These are phyloP conservation scores for Hippocampus zosterae DNA, from an alignment of 2,113 vertebrate species.

Conservation along the genomic window DNA sequence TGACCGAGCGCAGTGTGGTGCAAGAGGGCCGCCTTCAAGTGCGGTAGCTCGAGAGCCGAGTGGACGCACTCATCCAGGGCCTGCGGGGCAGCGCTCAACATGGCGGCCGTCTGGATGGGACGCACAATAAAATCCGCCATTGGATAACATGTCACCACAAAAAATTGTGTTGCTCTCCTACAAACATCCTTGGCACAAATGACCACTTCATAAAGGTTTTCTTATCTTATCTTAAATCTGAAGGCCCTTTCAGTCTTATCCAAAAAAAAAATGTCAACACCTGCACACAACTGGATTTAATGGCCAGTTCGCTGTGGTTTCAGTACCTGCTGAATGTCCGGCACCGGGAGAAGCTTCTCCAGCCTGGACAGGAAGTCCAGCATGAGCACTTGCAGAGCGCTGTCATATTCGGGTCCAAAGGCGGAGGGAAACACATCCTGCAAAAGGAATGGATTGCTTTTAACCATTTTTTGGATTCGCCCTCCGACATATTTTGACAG, in stretches of 20 bases:
- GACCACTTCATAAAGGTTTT: no score
- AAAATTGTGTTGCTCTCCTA: no score
- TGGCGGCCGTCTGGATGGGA: constrained; percentile 51
- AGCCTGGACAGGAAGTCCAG: constrained; percentile 75
- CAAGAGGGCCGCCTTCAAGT: constrained; percentile 59
- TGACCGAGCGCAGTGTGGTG: constrained; percentile 57
- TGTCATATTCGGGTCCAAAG: constrained; percentile 73
- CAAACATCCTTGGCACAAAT: no score
- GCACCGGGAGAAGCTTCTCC: constrained; percentile 67
- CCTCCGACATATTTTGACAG: neutral
- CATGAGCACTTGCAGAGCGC: constrained; percentile 73
- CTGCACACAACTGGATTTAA: neutral
- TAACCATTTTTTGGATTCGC: neutral
- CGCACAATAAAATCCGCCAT: neutral
- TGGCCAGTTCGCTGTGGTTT: neutral
- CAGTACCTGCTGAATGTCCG: constrained; percentile 66
- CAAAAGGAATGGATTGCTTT: neutral
- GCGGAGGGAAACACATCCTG: constrained; percentile 71
- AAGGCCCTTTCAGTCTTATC: no score
- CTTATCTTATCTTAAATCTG: no score
- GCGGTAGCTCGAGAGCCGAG: constrained; percentile 54
- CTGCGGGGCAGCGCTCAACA: constrained; percentile 56
- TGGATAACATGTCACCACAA: no score
- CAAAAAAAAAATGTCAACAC: neutral
- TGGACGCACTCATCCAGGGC: constrained; percentile 66